phyloP scores from a whole-genome alignment of 2,113 vertebrate genomes.

The Protomyctophum bolini region DNA sequence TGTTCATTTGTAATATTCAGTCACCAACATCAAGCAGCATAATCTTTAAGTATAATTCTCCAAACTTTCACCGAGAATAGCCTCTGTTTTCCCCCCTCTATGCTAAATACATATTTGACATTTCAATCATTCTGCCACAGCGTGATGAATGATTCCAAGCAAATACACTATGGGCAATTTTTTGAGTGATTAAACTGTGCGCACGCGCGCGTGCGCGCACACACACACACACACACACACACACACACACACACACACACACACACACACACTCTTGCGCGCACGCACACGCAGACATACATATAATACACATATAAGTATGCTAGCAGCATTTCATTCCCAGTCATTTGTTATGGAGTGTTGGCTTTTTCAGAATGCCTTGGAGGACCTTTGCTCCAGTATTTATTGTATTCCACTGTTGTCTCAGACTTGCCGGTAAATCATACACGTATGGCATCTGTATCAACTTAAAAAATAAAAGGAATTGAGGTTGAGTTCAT shows the following conservation, averaged over 20 bases:
- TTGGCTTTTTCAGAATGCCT: conserved; percentile 4
- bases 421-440: neutral
- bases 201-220: neutral
- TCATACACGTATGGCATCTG: neutral
- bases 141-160: conserved; percentile 23
- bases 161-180: conserved; percentile 1
- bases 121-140: conserved; percentile 16
- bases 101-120: conserved; percentile 15
- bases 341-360: neutral
- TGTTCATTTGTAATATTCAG: too few species aligned
- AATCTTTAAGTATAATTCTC: neutral
- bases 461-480: neutral
- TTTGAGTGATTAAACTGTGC: conserved; percentile 15
- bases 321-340: too few species aligned
- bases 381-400: neutral
- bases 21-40: neutral
- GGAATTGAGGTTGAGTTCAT: neutral
- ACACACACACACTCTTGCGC: too few species aligned
- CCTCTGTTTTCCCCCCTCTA: neutral
- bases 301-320: too few species aligned
- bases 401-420: neutral
- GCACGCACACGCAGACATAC: too few species aligned
- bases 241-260: too few species aligned
- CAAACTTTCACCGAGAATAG: neutral
- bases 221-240: neutral